Evolutionary conservation across 2,797 vertebrate genomes (phyloP), one percentile per base, ranked within the genome.

Genomic region (Premnoplex brunnescens): DNA sequence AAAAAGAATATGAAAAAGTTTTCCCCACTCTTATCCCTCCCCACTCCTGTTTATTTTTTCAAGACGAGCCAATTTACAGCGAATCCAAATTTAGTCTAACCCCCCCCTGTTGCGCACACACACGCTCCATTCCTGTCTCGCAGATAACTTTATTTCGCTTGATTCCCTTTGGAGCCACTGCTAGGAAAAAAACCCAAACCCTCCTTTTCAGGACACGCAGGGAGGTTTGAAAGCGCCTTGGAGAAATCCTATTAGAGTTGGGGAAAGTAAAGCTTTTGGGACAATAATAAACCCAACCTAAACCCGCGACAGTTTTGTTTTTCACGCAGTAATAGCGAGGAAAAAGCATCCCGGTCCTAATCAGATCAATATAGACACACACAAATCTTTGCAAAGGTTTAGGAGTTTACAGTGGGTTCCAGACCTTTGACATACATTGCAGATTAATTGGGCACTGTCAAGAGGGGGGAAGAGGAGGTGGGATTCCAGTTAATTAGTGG

Each of bases 401-500:
- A 98, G 98, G 98, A 98, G 97, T 98, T 98, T 97, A 97, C 97
- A 93, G 98, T 97, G 98, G 97, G 98, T 97, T 96, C 52, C 96
- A 98, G 98, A 98, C 98, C 98, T 98, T 98, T 99, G 98, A 98
- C 98, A 98, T 96, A 97, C 97, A 98, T 98, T 95, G 98, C 96
- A 71, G 94, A 99, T 98, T 98, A 99, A 99, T 99, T 99, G 99
- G 98, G 98, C 97, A 98, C 98, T 98, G 98, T 98, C 98, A 98
- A 96, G 98, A 98, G 98, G 96, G 71, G 92, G 78, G 62, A 64
- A 81, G 97, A 97, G 97, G 97, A 98, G 77, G 98, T 98, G 98
- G 98, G 98, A 99, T 99, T 99, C 98, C 98, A 99, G 99, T 99
- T 99, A 99, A 99, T 99, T 99, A 99, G 99, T 98, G 97, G 97